Base-by-base conservation (phyloP, 2,797 vertebrate species). In the Lutjanus argentimaculatus region DNA sequence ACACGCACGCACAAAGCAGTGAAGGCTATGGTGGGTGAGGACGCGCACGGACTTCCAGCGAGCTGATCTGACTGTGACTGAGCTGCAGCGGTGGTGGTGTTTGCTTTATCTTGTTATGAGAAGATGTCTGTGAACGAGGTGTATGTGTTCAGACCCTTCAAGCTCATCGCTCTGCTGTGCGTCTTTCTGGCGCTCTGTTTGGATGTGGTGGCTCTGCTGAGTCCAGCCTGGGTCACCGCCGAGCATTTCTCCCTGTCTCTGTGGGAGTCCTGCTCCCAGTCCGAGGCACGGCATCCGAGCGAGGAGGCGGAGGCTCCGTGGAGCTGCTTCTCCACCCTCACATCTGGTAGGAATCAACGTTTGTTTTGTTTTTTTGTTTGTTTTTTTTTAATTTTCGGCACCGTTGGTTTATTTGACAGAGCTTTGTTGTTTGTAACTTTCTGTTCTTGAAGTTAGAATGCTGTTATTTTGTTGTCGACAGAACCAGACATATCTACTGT, bases 191-290 rank as follows among this genome's bases (percentile, higher is more conserved):
- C 96, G 21, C 90, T 97, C 52, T 93, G 93, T 52, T 52, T 97
- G 92, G 96, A 96, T 85, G 77, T 95, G 84, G 95, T 94, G 58
- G 96, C 96, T 43, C 91, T 97, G 58, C 89, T 96, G 51, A 97
- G 96, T 66, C 96, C 96, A 0, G 94, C 96, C 72, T 97, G 96
- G 96, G 96, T 97, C 86, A 97, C 96, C 10, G 96, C 96, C 19
- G 95, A 97, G 1, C 93, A 94, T 11, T 96, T 95, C 89, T 95
- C 95, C 72, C 92, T 95, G 80, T 96, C 96, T 1, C 94, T 97
- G 49, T 97, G 96, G 96, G 92, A 96, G 84, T 93, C 95, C 46
- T 97, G 96, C 89, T 91, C 86, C 52, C 89, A 91, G 82, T 88
- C 90, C 69, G 88, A 68, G 68, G 65, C 87, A 0, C 85, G 84